Evolutionary conservation across 2,113 vertebrate species (phyloP).

Genomic region (Paraplagusia blochii): DNA sequence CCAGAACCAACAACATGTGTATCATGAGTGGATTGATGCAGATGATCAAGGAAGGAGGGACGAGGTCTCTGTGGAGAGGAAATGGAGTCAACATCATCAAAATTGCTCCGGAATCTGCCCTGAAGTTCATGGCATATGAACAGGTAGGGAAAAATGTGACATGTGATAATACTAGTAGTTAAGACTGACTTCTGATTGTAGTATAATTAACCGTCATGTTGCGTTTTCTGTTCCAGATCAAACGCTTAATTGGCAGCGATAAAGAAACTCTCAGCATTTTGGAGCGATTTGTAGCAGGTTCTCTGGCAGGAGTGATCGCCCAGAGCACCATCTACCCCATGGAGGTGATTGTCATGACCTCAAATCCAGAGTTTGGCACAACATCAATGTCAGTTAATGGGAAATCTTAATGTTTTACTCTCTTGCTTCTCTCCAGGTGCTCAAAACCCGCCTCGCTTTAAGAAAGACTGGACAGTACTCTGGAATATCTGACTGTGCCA

Average conservation of each 20-base stretch:
- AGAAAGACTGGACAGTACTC: slow-evolving; percentile 88
- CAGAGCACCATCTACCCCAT: slow-evolving; percentile 97
- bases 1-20: slow-evolving; percentile 92
- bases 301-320: slow-evolving; percentile 88
- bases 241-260: slow-evolving; percentile 85
- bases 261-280: slow-evolving; percentile 84
- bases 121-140: slow-evolving; percentile 98
- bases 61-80: slow-evolving; percentile 87
- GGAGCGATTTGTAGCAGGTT: slow-evolving; percentile 88
- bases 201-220: not conserved
- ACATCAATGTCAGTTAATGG: too few relatives aligned
- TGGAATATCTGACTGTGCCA: slow-evolving; percentile 88
- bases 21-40: slow-evolving; percentile 87
- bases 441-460: slow-evolving; percentile 91
- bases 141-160: slow-evolving; percentile 76
- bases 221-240: slow-evolving; percentile 77
- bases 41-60: slow-evolving; percentile 92
- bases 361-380: too few relatives aligned
- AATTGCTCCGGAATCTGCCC: slow-evolving; percentile 91
- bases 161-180: too few relatives aligned
- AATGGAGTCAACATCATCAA: slow-evolving; percentile 93
- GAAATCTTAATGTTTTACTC: not conserved
- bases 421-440: slow-evolving; percentile 74
- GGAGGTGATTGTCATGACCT: slow-evolving; percentile 80
- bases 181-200: not conserved